phyloP scores from a whole-genome alignment of 2,797 vertebrate genomes.

The Streptopelia turtur region DNA sequence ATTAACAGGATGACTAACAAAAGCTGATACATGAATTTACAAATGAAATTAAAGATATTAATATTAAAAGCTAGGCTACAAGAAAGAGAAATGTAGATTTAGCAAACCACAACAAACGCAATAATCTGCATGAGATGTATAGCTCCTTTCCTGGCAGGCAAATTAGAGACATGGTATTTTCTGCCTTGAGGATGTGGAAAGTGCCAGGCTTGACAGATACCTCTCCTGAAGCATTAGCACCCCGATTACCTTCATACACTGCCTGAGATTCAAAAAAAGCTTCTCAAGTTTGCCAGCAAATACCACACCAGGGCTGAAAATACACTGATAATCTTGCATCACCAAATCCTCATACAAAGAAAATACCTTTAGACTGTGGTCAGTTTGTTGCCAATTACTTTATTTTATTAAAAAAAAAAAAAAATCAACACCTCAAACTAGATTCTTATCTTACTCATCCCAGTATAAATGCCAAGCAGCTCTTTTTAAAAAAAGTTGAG shows the following conservation, averaged over 20 bases:
- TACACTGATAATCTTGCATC: too few relatives aligned
- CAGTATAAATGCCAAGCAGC: neutral
- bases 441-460: neutral
- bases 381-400: neutral
- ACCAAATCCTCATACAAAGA: neutral
- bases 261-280: neutral
- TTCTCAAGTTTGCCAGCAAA: neutral
- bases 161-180: neutral
- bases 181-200: neutral
- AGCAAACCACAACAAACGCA: neutral
- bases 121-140: conserved; percentile 23
- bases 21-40: conserved; percentile 62
- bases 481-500: neutral
- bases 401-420: too few relatives aligned
- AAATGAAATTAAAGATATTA: conserved; percentile 52
- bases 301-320: neutral
- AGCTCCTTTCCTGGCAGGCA: neutral
- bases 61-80: conserved; percentile 39
- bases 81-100: conserved; percentile 13
- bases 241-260: neutral
- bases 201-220: neutral
- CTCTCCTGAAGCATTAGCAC: neutral
- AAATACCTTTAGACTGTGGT: neutral
- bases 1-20: conserved; percentile 53
- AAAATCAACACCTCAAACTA: neutral